Evolutionary conservation across 2,113 vertebrate genomes (phyloP).

Genomic region (Xenopus laevis): DNA sequence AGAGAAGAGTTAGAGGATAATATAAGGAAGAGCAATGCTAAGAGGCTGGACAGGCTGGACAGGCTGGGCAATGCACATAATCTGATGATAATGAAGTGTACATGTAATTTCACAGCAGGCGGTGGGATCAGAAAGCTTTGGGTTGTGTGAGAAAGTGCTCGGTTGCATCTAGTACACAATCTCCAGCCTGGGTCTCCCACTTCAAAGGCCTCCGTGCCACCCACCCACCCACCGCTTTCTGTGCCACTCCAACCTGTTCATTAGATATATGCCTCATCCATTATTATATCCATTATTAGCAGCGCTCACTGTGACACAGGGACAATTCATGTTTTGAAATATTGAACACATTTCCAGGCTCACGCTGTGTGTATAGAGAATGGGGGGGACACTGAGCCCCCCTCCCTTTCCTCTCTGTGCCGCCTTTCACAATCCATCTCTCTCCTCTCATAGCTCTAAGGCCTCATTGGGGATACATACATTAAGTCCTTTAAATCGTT

Average conservation of each 20-base stretch:
- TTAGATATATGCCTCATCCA: constrained; percentile 24
- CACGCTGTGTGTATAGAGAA: constrained; percentile 26
- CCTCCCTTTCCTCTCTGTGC: constrained; percentile 34
- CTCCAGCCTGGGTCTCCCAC: neutral
- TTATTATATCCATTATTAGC: constrained; percentile 3
- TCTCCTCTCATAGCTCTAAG: constrained; percentile 79
- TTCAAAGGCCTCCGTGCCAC: neutral
- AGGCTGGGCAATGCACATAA: no score
- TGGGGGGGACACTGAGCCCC: constrained; percentile 1
- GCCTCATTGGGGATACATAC: constrained; percentile 84
- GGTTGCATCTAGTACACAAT: neutral
- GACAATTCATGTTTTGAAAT: constrained; percentile 40
- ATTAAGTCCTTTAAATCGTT: constrained; percentile 85
- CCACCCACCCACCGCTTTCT: neutral
- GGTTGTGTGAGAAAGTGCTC: neutral
- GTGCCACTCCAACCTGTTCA: constrained; percentile 23
- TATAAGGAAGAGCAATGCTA: no score
- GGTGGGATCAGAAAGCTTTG: neutral
- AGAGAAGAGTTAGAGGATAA: no score
- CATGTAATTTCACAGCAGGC: neutral
- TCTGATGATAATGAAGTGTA: no score
- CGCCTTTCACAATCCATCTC: constrained; percentile 78
- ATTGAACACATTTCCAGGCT: constrained; percentile 35
- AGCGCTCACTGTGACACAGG: constrained; percentile 24
- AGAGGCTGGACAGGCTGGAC: no score